Conservation (phyloP, 2,888 invertebrate species). For the Geotrupes spiniger region DNA sequence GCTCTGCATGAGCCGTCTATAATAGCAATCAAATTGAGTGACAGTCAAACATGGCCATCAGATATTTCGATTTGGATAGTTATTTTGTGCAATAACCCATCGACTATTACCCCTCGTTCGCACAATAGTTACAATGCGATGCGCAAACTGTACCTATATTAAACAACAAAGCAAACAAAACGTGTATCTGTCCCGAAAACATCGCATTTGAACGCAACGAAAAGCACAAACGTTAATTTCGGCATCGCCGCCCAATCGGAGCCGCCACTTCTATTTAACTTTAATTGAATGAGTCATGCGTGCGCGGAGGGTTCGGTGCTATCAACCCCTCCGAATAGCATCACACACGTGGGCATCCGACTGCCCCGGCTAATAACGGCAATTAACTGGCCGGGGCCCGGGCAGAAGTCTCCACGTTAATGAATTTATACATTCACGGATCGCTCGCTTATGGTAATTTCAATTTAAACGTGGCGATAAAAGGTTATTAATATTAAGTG, state of each 20-base stretch:
- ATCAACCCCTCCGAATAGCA: conserved; percentile 39
- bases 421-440: conserved; percentile 10
- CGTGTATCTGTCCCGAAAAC: too few relatives aligned
- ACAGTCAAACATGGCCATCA: too few relatives aligned
- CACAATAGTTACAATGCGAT: too few relatives aligned
- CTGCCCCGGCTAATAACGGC: conserved; percentile 26
- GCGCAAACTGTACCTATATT: too few relatives aligned
- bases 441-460: conserved; percentile 15
- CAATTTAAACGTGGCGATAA: conserved; percentile 18
- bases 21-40: too few relatives aligned
- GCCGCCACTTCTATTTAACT: conserved; percentile 27
- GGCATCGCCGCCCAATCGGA: conserved; percentile 2
- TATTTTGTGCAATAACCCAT: too few relatives aligned
- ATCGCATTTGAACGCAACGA: too few relatives aligned
- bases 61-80: too few relatives aligned
- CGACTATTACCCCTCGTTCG: too few relatives aligned
- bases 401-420: background rate
- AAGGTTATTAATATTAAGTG: conserved; percentile 17
- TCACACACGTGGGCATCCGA: conserved; percentile 34
- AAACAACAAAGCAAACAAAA: too few relatives aligned
- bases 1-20: too few relatives aligned
- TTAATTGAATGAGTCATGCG: conserved; percentile 28
- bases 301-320: conserved; percentile 23
- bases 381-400: conserved; percentile 19
- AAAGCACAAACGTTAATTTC: too few relatives aligned